Percentiles rank a stretch among this genome's conserved stretches.
Evolutionary conservation across 2,113 vertebrate species (phyloP).

Genomic region (Sphyrna mokarran): DNA sequence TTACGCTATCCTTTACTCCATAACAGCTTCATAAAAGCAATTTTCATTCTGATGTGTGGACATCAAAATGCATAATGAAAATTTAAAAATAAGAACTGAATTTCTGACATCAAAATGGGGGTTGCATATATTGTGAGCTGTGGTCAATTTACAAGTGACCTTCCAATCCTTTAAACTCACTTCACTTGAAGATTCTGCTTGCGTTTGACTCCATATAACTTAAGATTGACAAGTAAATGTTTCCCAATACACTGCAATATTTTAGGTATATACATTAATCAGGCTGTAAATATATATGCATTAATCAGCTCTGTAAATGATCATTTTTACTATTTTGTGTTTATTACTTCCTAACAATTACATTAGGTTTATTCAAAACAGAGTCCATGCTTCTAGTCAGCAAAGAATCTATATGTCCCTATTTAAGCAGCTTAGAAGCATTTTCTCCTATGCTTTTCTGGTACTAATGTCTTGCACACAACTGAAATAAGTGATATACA

Average conservation of each 20-base stretch:
- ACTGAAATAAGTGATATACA: conserved; percentile 15
- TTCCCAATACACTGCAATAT: neutral
- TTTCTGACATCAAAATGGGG: neutral
- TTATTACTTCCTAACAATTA: neutral
- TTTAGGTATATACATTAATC: neutral
- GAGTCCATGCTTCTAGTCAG: neutral
- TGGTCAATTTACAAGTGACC: neutral
- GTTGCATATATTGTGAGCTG: neutral
- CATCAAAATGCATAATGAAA: neutral
- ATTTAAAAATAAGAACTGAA: neutral
- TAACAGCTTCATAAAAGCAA: neutral
- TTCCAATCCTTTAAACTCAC: neutral
- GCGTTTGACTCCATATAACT: neutral
- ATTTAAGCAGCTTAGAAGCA: neutral
- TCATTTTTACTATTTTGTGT: neutral
- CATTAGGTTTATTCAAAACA: neutral
- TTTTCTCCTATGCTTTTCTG: neutral
- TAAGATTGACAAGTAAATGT: neutral
- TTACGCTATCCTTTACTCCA: neutral
- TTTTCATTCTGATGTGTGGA: neutral
- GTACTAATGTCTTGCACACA: neutral
- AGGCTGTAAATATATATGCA: too few relatives aligned
- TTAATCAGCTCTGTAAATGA: neutral
- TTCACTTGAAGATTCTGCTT: neutral
- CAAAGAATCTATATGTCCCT: neutral